Evolutionary conservation across 2,888 invertebrate genomes (phyloP).

Genomic region (Corythucha ciliata): DNA sequence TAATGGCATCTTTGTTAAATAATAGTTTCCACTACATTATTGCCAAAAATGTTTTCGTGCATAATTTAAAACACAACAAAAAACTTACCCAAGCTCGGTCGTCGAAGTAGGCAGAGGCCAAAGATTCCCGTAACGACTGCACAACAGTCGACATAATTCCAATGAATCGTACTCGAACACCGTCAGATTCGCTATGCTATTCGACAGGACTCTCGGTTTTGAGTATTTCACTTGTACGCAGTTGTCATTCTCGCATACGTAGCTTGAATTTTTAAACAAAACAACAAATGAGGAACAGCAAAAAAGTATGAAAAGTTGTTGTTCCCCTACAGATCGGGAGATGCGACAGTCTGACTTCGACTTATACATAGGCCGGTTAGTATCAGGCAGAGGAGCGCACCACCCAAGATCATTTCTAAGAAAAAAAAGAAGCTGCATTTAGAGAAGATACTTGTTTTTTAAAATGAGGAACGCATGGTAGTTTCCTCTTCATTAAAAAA

Average conservation of each 20-base stretch:
- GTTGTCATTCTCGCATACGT: conserved; percentile 14
- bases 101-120: conserved; percentile 58
- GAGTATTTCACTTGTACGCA: conserved; percentile 21
- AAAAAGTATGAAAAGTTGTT: no score
- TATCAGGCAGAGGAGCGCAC: no score
- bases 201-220: no score
- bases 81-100: conserved; percentile 32
- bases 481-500: no score
- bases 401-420: no score
- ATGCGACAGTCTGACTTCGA: no score
- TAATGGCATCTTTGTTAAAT: not conserved
- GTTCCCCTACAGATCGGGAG: no score
- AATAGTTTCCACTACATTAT: not conserved
- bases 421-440: no score
- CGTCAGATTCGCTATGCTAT: conserved; percentile 8
- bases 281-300: no score
- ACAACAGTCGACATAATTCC: conserved; percentile 56
- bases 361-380: no score
- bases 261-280: conserved; percentile 4
- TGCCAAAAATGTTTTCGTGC: not conserved
- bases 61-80: not conserved
- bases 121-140: conserved; percentile 56
- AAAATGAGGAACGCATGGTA: no score
- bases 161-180: conserved; percentile 41
- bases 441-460: no score